Percentiles rank a stretch among this genome's conserved stretches.
Evolutionary conservation across 1,140 invertebrate species (phyloP).

Genomic region (Penaeus vannamei): DNA sequence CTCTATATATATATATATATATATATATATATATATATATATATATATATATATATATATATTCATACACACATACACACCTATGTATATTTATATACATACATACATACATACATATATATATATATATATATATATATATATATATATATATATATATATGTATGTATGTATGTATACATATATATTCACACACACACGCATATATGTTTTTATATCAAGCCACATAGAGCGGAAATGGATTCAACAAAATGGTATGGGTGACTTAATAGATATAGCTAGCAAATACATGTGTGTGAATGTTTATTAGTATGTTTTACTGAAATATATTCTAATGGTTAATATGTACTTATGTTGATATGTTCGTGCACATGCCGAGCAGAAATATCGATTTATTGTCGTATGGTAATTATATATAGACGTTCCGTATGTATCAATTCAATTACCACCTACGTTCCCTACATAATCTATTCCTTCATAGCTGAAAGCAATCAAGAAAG

Average conservation of each 20-base stretch:
- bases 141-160: not conserved
- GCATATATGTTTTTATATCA: not conserved
- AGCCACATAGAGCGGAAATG: not conserved
- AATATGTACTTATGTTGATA: no score
- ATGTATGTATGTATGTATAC: slow-evolving; percentile 28
- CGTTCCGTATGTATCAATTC: no score
- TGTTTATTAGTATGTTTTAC: no score
- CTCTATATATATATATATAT: no score
- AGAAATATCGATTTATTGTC: no score
- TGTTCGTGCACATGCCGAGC: no score
- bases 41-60: slow-evolving; percentile 37
- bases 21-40: slow-evolving; percentile 12
- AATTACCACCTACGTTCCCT: no score
- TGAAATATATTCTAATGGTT: no score
- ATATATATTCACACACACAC: not conserved
- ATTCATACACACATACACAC: not conserved
- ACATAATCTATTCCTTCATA: no score
- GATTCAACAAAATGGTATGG: not conserved
- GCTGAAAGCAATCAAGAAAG: no score
- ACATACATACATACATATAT: not conserved
- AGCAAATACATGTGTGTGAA: no score
- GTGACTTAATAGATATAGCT: not conserved
- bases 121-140: not conserved
- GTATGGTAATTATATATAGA: no score
- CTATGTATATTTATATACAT: slow-evolving; percentile 3